Conservation (phyloP, 2,888 invertebrate genomes). For the Anoncus sp. region DNA sequence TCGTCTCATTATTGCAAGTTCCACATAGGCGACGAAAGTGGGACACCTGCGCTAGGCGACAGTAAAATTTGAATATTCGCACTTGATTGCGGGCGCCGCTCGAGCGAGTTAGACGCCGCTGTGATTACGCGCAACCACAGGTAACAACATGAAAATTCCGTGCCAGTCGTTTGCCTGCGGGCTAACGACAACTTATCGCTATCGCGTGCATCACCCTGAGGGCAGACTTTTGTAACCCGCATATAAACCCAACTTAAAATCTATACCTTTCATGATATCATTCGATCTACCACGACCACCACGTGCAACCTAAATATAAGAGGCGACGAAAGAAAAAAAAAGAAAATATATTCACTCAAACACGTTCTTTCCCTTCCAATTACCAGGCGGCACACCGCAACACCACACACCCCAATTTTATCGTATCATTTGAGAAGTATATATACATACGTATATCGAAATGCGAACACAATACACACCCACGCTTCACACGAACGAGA, state of each 20-base stretch:
- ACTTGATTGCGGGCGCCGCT: too few species aligned
- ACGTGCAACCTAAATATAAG: conserved; percentile 26
- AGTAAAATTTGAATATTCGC: too few species aligned
- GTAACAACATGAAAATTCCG: conserved; percentile 38
- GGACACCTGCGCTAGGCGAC: too few species aligned
- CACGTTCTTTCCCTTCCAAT: too few species aligned
- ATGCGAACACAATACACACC: too few species aligned
- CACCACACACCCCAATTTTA: background rate
- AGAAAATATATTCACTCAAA: too few species aligned
- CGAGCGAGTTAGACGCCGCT: conserved; percentile 19
- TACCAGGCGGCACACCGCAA: too few species aligned
- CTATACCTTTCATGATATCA: conserved; percentile 10
- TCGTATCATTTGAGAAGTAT: background rate
- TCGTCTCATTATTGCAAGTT: too few species aligned
- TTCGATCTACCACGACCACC: conserved; percentile 4
- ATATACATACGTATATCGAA: background rate
- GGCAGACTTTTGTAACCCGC: conserved; percentile 30
- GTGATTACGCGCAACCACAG: conserved; percentile 23
- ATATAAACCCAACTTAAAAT: conserved; percentile 23
- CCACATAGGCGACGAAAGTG: too few species aligned
- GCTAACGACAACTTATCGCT: conserved; percentile 38
- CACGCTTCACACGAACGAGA: background rate
- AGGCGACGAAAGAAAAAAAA: background rate
- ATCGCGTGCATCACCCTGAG: conserved; percentile 36
- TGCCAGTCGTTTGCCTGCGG: conserved; percentile 52